Evolutionary conservation across 2,113 vertebrate species (phyloP).

Genomic region (Shinisaurus crocodilurus): DNA sequence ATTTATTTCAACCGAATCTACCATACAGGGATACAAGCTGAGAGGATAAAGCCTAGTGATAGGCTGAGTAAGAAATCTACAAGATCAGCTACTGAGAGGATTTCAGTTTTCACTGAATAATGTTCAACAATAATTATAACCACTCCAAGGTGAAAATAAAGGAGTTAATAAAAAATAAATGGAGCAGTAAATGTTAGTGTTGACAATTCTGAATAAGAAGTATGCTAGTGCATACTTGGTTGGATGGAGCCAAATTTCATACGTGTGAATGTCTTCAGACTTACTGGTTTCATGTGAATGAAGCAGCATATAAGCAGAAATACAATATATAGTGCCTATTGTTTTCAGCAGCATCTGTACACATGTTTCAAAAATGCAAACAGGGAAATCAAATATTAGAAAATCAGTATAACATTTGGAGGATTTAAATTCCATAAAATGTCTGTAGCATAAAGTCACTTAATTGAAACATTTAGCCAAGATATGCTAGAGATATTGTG

Average conservation of each 20-base stretch:
- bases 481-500: not conserved
- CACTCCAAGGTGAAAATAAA: not conserved
- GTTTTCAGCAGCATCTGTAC: too few species aligned
- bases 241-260: not conserved
- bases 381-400: not conserved
- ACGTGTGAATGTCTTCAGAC: not conserved
- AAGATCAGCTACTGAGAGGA: not conserved
- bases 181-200: not conserved
- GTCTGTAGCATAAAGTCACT: not conserved
- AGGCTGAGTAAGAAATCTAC: not conserved
- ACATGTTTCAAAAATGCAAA: too few species aligned
- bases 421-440: not conserved
- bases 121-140: too few species aligned
- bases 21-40: not conserved
- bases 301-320: not conserved
- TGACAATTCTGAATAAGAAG: not conserved
- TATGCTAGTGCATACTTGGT: not conserved
- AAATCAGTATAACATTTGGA: not conserved
- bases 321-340: too few species aligned
- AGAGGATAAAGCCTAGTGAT: too few species aligned
- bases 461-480: not conserved
- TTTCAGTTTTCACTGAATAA: not conserved
- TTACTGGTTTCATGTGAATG: not conserved
- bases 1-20: not conserved
- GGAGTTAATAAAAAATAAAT: not conserved